Evolutionary conservation across 1,140 invertebrate genomes (phyloP).

Genomic region (Drosophila mayri): DNA sequence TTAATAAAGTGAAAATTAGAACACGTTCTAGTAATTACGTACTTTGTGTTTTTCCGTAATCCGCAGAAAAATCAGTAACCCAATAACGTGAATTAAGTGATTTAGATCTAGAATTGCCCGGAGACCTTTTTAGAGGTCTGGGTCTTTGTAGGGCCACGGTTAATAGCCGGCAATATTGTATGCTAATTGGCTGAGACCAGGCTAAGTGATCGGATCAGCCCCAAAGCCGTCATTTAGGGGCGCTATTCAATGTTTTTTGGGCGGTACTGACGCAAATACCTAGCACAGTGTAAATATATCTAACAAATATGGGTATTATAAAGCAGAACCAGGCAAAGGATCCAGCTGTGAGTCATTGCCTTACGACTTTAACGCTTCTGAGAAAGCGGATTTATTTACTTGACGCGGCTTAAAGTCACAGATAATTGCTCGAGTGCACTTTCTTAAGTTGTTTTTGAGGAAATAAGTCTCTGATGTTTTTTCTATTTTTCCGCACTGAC

Average conservation of each 20-base stretch:
- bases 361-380: slow-evolving; percentile 3
- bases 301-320: slow-evolving; percentile 23
- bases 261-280: slow-evolving; percentile 39
- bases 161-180: slow-evolving; percentile 38
- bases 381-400: slow-evolving; percentile 15
- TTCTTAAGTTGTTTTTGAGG: slow-evolving; percentile 11
- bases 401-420: slow-evolving; percentile 3
- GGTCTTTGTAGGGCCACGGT: slow-evolving; percentile 34
- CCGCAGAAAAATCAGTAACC: not conserved
- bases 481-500: not conserved
- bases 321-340: slow-evolving; percentile 17
- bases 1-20: slow-evolving; percentile 3
- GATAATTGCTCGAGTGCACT: slow-evolving; percentile 8
- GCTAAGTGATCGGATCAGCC: slow-evolving; percentile 32
- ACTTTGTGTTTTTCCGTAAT: slow-evolving; percentile 26
- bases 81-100: slow-evolving; percentile 14
- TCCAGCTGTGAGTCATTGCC: slow-evolving; percentile 24
- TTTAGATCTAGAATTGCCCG: slow-evolving; percentile 30
- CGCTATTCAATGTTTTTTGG: slow-evolving; percentile 35
- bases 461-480: not conserved
- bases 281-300: slow-evolving; percentile 19
- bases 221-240: slow-evolving; percentile 8
- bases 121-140: slow-evolving; percentile 26
- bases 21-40: slow-evolving; percentile 10
- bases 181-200: slow-evolving; percentile 27